Conservation (phyloP, 2,113 vertebrate genomes). For the Heptranchias perlo region DNA sequence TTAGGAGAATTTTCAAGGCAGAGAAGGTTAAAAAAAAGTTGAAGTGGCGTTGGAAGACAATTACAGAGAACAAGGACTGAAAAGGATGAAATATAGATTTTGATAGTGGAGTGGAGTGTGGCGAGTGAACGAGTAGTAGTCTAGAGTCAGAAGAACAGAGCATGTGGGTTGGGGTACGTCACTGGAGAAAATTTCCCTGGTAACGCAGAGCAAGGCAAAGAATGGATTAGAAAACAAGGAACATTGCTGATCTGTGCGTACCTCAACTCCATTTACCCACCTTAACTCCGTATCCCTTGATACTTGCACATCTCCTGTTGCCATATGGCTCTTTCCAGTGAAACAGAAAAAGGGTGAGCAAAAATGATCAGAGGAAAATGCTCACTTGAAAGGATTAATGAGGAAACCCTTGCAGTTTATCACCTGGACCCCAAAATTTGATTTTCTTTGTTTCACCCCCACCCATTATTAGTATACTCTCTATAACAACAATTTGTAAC, state of each 20-base stretch:
- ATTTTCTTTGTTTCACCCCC: background rate
- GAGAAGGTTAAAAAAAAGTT: background rate
- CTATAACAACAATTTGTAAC: background rate
- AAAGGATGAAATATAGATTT: background rate
- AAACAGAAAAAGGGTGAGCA: background rate
- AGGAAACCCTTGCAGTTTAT: background rate
- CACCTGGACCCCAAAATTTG: background rate
- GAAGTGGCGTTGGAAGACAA: background rate
- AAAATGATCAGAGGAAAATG: background rate
- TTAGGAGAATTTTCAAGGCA: background rate
- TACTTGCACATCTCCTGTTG: background rate
- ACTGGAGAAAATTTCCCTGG: no score
- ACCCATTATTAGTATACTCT: background rate
- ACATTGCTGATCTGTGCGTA: background rate
- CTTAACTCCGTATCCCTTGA: background rate
- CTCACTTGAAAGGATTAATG: background rate
- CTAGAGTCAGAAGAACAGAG: no score
- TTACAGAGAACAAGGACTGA: background rate
- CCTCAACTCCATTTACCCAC: background rate
- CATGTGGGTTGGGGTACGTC: no score
- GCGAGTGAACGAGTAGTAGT: no score
- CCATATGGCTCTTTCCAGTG: background rate
- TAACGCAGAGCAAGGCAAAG: background rate
- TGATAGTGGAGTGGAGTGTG: background rate
- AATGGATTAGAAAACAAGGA: background rate